phyloP scores from a whole-genome alignment of 2,113 vertebrate species.

The Gallinago jamesoni region DNA sequence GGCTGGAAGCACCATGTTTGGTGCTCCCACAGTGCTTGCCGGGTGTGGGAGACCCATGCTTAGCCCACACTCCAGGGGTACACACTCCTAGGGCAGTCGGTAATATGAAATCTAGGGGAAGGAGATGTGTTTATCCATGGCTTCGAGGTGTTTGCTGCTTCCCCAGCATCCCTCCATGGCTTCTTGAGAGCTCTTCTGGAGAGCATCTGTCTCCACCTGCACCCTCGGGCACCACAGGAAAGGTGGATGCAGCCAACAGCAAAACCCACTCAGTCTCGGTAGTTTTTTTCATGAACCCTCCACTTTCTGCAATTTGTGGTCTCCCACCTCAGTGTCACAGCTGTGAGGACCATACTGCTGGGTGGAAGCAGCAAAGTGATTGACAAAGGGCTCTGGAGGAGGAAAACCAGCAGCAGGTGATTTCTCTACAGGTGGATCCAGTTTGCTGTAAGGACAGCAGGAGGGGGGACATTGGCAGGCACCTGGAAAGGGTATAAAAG shows the following conservation, averaged over 20 bases:
- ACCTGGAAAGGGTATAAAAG: not conserved
- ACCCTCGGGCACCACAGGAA: not conserved
- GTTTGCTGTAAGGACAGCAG: not conserved
- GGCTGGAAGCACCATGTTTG: not conserved
- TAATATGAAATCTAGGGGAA: not conserved
- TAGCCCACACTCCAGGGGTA: not conserved
- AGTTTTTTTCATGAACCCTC: not conserved
- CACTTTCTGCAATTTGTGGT: not conserved
- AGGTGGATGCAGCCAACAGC: not conserved
- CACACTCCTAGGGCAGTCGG: not conserved
- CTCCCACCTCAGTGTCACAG: not conserved
- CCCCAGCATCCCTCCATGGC: not conserved
- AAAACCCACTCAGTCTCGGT: not conserved
- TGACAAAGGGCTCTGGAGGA: not conserved
- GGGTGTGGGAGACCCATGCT: too few relatives aligned
- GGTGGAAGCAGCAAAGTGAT: not conserved
- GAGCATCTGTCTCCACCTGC: not conserved
- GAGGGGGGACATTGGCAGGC: not conserved
- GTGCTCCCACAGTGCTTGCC: not conserved
- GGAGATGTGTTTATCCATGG: not conserved
- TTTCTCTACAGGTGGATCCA: not conserved
- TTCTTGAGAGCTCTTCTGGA: not conserved
- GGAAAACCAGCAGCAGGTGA: not conserved
- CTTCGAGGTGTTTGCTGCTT: not conserved
- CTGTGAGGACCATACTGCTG: rapidly evolving